These are phyloP conservation scores for Centropus unirufus DNA, from an alignment of 2,113 vertebrate species.

Conservation along the genomic window DNA sequence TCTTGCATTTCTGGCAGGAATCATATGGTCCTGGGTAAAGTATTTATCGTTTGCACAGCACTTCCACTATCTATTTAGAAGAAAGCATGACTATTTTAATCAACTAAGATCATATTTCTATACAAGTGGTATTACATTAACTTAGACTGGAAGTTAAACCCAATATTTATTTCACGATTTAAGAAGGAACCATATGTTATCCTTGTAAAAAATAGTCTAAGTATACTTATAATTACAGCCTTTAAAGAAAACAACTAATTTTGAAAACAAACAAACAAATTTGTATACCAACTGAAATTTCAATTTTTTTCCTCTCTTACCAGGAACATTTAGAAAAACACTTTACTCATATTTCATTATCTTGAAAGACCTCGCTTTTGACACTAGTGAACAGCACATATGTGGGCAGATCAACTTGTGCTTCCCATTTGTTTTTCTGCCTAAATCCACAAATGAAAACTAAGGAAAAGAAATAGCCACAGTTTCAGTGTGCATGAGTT, in stretches of 20 bases:
- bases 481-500: neutral
- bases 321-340: neutral
- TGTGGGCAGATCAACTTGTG: neutral
- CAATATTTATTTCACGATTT: neutral
- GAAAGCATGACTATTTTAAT: neutral
- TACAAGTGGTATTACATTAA: neutral
- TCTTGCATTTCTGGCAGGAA: neutral
- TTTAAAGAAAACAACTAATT: neutral
- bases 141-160: neutral
- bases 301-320: neutral
- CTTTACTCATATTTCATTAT: neutral
- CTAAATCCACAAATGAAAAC: neutral
- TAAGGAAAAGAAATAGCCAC: neutral
- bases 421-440: neutral
- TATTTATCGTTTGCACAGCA: neutral
- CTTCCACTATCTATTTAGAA: neutral
- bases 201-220: neutral
- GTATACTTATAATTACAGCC: neutral
- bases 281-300: neutral
- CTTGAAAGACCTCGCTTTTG: neutral
- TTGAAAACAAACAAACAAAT: slow-evolving; percentile 34
- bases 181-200: slow-evolving; percentile 23
- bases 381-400: neutral
- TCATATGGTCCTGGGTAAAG: neutral
- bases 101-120: neutral